These are phyloP conservation scores for Eumaeus atala DNA, from an alignment of 1,140 invertebrate species.

Conservation along the genomic window DNA sequence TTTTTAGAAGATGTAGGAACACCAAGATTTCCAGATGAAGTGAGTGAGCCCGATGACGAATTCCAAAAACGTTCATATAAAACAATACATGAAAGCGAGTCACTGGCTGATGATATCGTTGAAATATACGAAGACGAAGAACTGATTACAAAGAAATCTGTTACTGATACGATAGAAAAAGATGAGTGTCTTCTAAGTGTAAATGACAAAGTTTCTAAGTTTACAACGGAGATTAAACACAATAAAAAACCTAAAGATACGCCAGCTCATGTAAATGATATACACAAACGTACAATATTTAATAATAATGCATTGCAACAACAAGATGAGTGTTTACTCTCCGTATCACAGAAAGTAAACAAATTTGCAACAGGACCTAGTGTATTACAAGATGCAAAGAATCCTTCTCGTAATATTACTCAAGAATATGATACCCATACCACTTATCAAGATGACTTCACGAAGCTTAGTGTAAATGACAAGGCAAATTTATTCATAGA, in stretches of 20 bases:
- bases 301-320: constrained; percentile 48
- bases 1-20: constrained; percentile 75
- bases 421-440: constrained; percentile 68
- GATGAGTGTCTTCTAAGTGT: constrained; percentile 68
- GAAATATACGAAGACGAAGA: constrained; percentile 74
- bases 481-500: constrained; percentile 79
- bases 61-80: constrained; percentile 48
- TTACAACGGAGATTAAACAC: constrained; percentile 55
- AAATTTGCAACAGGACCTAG: constrained; percentile 73
- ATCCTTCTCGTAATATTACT: constrained; percentile 47
- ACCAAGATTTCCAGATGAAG: constrained; percentile 80
- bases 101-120: constrained; percentile 70
- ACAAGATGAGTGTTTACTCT: constrained; percentile 74
- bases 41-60: constrained; percentile 82
- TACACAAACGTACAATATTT: constrained; percentile 47
- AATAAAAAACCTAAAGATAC: constrained; percentile 45
- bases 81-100: constrained; percentile 67
- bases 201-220: constrained; percentile 74
- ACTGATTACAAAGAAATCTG: constrained; percentile 44
- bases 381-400: constrained; percentile 41
- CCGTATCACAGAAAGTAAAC: constrained; percentile 77
- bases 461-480: constrained; percentile 78
- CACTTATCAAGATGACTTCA: constrained; percentile 76
- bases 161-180: constrained; percentile 40
- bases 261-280: constrained; percentile 45